A percentile compares a stretch with the other conserved stretches of the same genome.
Evolutionary conservation across 2,113 vertebrate species (phyloP).

Genomic region (Rhinoderma darwinii): DNA sequence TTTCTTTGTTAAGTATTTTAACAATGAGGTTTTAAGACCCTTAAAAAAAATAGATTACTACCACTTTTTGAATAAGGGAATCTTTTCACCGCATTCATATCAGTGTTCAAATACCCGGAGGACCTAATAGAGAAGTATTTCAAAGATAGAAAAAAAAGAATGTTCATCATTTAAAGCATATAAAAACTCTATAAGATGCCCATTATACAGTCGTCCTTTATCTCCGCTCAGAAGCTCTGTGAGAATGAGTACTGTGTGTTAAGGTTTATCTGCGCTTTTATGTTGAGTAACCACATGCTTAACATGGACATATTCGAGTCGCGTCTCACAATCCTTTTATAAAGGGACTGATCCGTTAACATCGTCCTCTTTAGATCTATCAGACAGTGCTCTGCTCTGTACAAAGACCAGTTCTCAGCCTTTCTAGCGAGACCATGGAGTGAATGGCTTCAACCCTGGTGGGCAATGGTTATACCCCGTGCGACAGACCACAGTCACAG

Average conservation of each 20-base stretch:
- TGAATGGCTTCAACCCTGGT: conserved; percentile 84
- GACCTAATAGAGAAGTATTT: conserved; percentile 55
- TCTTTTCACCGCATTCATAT: conserved; percentile 48
- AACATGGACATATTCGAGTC: conserved; percentile 74
- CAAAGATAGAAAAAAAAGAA: conserved; percentile 63
- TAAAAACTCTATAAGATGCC: conserved; percentile 73
- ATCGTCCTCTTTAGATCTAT: conserved; percentile 76
- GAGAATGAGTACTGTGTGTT: conserved; percentile 73
- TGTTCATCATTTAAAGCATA: conserved; percentile 73
- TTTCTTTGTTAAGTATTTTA: conserved; percentile 29
- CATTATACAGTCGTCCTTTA: conserved; percentile 73
- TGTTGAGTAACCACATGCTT: conserved; percentile 77
- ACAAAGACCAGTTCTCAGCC: conserved; percentile 72
- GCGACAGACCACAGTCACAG: conserved; percentile 77
- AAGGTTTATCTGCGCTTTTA: conserved; percentile 79
- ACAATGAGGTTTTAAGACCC: conserved; percentile 64
- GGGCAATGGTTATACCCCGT: conserved; percentile 77
- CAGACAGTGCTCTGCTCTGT: conserved; percentile 75
- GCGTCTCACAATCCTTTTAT: conserved; percentile 79
- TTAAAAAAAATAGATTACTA: conserved; percentile 46
- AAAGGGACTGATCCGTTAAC: conserved; percentile 81
- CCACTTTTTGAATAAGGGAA: conserved; percentile 40
- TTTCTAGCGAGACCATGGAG: conserved; percentile 75
- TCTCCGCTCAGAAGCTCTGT: conserved; percentile 73
- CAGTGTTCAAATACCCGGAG: conserved; percentile 45